Percentiles rank a stretch among this genome's conserved stretches.
These are phyloP conservation scores for Xyliphius kryptos DNA, from an alignment of 2,113 vertebrate species.

Conservation along the genomic window DNA sequence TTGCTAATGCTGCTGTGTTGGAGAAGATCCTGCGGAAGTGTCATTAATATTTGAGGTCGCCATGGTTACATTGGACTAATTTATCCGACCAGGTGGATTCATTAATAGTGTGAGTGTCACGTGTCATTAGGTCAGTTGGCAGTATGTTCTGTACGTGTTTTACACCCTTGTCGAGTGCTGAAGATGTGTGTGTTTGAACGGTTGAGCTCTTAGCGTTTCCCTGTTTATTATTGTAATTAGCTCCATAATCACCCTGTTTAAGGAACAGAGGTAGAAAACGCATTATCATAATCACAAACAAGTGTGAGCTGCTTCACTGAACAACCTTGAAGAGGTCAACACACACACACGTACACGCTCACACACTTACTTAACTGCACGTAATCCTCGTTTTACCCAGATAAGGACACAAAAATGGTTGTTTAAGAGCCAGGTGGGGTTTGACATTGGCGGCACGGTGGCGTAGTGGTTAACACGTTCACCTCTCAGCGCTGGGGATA, in stretches of 20 bases:
- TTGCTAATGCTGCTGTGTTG: no score
- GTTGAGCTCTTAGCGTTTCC: not conserved
- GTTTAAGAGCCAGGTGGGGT: not conserved
- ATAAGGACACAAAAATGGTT: not conserved
- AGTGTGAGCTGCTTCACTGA: not conserved
- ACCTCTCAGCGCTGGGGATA: no score
- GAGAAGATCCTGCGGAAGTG: no score
- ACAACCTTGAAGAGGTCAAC: not conserved
- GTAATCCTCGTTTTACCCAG: not conserved
- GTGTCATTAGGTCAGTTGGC: no score
- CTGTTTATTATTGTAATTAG: constrained; percentile 5
- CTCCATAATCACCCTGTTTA: constrained; percentile 1
- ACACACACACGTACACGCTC: not conserved
- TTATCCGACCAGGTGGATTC: no score
- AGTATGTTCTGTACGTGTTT: no score
- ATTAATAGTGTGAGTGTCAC: no score
- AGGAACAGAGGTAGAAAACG: not conserved
- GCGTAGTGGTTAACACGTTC: no score
- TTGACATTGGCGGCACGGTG: no score
- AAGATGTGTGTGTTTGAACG: not conserved
- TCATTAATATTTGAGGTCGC: no score
- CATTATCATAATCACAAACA: constrained; percentile 1
- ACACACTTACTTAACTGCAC: not conserved
- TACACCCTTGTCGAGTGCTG: not conserved
- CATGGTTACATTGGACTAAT: no score